Conservation (phyloP, 2,888 invertebrate species). For the Tetranychus piercei region DNA sequence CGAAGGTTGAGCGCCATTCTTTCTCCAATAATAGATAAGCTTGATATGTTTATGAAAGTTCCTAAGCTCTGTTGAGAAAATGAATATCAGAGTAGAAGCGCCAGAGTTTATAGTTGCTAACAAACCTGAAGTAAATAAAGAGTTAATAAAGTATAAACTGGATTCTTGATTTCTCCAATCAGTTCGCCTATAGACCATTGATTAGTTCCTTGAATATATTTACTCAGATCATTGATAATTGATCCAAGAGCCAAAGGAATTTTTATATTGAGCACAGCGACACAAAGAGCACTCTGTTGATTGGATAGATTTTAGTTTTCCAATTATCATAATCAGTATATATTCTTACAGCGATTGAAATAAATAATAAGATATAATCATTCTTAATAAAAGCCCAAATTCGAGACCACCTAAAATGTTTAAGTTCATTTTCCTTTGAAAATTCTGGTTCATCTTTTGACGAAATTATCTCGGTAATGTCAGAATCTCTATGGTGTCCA, state of each 20-base stretch:
- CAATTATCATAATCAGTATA: slow-evolving; percentile 7
- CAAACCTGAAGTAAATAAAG: slow-evolving; percentile 47
- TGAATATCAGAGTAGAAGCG: slow-evolving; percentile 29
- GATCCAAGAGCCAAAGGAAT: slow-evolving; percentile 66
- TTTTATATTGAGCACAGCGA: slow-evolving; percentile 70
- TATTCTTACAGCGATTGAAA: slow-evolving; percentile 55
- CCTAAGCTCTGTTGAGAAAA: not conserved
- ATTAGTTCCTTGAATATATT: slow-evolving; percentile 33
- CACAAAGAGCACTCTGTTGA: slow-evolving; percentile 59
- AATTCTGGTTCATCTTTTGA: not conserved
- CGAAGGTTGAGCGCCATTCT: slow-evolving; percentile 61
- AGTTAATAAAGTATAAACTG: slow-evolving; percentile 47
- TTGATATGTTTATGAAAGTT: slow-evolving; percentile 10
- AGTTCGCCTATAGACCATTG: slow-evolving; percentile 35
- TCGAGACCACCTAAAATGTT: slow-evolving; percentile 52
- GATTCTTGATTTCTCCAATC: slow-evolving; percentile 44
- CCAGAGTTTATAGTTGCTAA: not conserved
- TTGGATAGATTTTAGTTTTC: slow-evolving; percentile 30
- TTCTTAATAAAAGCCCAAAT: slow-evolving; percentile 54
- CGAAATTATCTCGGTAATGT: not conserved
- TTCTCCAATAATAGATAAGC: slow-evolving; percentile 57
- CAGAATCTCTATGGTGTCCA: slow-evolving; percentile 14
- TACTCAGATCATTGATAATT: slow-evolving; percentile 56
- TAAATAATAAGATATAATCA: slow-evolving; percentile 53
- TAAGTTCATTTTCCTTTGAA: slow-evolving; percentile 20